These are phyloP conservation scores for Motacilla alba DNA, from an alignment of 2,113 vertebrate genomes.

Conservation along the genomic window DNA sequence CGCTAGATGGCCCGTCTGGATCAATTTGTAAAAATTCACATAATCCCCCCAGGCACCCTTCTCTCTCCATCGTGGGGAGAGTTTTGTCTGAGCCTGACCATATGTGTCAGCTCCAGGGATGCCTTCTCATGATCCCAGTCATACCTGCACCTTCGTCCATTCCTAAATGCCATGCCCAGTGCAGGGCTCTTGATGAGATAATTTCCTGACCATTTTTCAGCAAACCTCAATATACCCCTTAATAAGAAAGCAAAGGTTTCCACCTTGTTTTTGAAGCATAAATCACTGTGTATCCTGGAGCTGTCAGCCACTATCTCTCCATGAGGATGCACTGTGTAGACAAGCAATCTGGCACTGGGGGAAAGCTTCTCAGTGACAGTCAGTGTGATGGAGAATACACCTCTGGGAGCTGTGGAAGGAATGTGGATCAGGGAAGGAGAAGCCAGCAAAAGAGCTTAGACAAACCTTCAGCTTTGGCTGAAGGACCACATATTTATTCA, in stretches of 20 bases:
- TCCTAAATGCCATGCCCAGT: not conserved
- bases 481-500: not conserved
- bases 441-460: not conserved
- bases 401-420: conserved; percentile 45
- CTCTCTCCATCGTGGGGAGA: not conserved
- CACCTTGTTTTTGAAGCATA: conserved; percentile 86
- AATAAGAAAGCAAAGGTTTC: not conserved
- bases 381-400: conserved; percentile 71
- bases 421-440: not conserved
- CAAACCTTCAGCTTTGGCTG: not conserved
- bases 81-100: not conserved
- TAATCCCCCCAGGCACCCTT: not conserved
- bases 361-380: conserved; percentile 64
- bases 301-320: conserved; percentile 78
- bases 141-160: not conserved
- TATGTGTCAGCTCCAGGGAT: accelerated
- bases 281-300: conserved; percentile 66
- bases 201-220: not conserved
- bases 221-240: not conserved
- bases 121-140: not conserved
- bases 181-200: not conserved
- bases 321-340: conserved; percentile 76
- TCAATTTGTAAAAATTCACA: not conserved
- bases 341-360: conserved; percentile 70
- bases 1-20: not conserved